Percentiles rank a stretch among this genome's conserved stretches.
Conservation (phyloP, 2,888 invertebrate species). For the Hyles lineata region DNA sequence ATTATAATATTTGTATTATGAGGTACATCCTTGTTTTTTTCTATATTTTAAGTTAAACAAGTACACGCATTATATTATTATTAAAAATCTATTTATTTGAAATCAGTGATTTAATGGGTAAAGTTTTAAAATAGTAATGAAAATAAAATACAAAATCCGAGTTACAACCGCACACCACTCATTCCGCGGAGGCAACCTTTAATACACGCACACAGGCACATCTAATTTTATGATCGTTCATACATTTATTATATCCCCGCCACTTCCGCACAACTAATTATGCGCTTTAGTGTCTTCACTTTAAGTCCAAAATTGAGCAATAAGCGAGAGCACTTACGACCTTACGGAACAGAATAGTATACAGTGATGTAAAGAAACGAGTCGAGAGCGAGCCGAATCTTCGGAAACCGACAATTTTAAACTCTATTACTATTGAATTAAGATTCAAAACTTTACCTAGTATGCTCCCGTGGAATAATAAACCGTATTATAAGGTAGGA, state of each 20-base stretch:
- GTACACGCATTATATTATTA: too few species aligned
- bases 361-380: conserved; percentile 43
- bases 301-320: conserved; percentile 16
- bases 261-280: not conserved
- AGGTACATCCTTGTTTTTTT: too few species aligned
- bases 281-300: not conserved
- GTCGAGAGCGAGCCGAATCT: conserved; percentile 31
- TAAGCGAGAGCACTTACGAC: conserved; percentile 37
- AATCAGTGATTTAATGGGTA: too few species aligned
- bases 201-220: conserved; percentile 70
- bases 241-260: conserved; percentile 11
- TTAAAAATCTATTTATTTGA: too few species aligned
- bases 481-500: not conserved
- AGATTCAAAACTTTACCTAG: conserved; percentile 5
- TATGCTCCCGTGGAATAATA: not conserved
- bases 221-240: conserved; percentile 64
- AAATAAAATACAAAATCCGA: conserved; percentile 44
- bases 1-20: too few species aligned
- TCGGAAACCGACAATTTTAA: conserved; percentile 18
- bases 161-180: conserved; percentile 59
- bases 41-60: too few species aligned
- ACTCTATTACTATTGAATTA: not conserved
- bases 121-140: not conserved
- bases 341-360: conserved; percentile 39
- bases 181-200: conserved; percentile 61